Evolutionary conservation across 2,888 invertebrate species (phyloP).

Genomic region (Aleiodes testaceus): DNA sequence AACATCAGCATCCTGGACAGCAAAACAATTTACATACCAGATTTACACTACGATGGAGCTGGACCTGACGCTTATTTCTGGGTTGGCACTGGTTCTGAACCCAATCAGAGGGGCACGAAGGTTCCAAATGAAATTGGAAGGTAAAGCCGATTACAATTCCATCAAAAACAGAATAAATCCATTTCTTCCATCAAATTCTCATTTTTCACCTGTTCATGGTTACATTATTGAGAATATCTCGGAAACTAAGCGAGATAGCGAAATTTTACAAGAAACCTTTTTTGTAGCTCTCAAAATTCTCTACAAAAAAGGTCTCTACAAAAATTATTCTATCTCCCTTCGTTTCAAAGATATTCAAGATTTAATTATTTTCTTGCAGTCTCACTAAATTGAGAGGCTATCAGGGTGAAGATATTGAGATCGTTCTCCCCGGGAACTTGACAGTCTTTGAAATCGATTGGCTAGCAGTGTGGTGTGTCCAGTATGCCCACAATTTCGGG

Average conservation of each 20-base stretch:
- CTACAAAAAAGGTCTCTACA: too few relatives aligned
- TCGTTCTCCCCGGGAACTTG: conserved; percentile 87
- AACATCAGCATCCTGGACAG: conserved; percentile 93
- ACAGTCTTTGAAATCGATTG: conserved; percentile 94
- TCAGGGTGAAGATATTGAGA: conserved; percentile 93
- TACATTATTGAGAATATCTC: neutral
- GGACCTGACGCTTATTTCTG: conserved; percentile 95
- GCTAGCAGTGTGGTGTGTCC: conserved; percentile 94
- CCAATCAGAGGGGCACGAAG: conserved; percentile 87
- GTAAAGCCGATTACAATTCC: conserved; percentile 62
- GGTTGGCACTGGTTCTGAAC: conserved; percentile 92
- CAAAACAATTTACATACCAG: conserved; percentile 93
- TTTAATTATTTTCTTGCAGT: conserved; percentile 67
- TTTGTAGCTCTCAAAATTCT: too few relatives aligned
- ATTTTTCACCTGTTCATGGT: too few relatives aligned
- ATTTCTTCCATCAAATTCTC: conserved; percentile 22
- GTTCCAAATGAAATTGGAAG: conserved; percentile 92
- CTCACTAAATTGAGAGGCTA: conserved; percentile 87
- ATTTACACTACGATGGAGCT: conserved; percentile 92
- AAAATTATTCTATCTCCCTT: too few relatives aligned
- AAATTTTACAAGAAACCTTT: too few relatives aligned
- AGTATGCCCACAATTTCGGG: conserved; percentile 91
- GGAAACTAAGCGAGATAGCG: too few relatives aligned
- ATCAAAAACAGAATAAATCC: neutral
- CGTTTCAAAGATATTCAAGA: neutral